phyloP scores from a whole-genome alignment of 2,888 invertebrate genomes.

The Phaonia tiefii region DNA sequence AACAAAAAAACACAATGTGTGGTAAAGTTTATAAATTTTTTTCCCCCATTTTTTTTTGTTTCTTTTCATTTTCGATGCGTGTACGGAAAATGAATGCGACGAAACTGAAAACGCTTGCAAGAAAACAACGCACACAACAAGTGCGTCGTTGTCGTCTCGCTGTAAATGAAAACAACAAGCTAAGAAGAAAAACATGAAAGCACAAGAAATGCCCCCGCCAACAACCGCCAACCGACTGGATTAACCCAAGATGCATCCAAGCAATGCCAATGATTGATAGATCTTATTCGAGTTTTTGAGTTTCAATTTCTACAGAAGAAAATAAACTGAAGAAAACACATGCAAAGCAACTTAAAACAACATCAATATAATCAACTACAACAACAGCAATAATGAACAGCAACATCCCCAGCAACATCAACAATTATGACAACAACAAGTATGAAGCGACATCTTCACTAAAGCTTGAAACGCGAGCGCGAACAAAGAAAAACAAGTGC shows the following conservation, averaged over 20 bases:
- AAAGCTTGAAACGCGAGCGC: neutral
- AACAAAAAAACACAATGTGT: neutral
- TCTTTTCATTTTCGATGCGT: conserved; percentile 35
- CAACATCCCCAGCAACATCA: conserved; percentile 11
- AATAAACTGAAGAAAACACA: conserved; percentile 10
- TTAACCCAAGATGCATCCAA: conserved; percentile 11
- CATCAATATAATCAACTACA: neutral
- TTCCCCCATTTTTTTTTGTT: neutral
- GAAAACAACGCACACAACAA: conserved; percentile 22
- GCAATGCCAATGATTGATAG: conserved; percentile 45
- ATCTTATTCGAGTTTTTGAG: conserved; percentile 33
- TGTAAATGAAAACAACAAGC: conserved; percentile 39
- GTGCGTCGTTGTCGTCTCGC: conserved; percentile 34
- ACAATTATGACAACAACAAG: neutral
- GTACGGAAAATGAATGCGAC: conserved; percentile 32
- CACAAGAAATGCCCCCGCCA: neutral
- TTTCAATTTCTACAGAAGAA: conserved; percentile 4
- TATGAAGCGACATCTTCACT: neutral
- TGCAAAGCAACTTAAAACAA: conserved; percentile 18
- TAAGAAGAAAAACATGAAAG: neutral
- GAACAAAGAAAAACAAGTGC: conserved; percentile 23
- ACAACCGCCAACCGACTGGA: conserved; percentile 11
- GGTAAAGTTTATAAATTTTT: neutral
- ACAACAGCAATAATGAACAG: neutral
- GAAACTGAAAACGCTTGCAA: conserved; percentile 12